Evolutionary conservation across 2,797 vertebrate species (phyloP), one percentile per base, ranked within the genome.

Genomic region (Clarias fuscus): DNA sequence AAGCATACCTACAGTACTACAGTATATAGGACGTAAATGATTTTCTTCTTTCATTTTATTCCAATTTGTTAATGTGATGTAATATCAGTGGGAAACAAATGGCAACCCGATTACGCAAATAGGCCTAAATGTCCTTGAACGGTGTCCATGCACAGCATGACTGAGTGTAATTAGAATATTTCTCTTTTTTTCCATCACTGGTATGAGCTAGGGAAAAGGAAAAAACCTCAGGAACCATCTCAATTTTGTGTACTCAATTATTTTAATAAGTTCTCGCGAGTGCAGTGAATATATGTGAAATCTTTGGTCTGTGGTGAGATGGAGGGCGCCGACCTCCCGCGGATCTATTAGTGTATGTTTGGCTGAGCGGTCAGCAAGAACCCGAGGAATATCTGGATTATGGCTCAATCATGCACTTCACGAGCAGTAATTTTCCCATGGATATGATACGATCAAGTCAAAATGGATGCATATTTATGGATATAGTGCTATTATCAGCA

Each of bases 301-400:
- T 93, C 89, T 85, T 85, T 91, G 90, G 88, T 89, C 90, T 89
- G 86, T 85, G 84, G 90, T 91, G 91, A 91, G 94, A 94, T 93
- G 83, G 92, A 92, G 92, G 92, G 87, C 93, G 89, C 56, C 91
- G 91, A 93, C 91, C 92, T 93, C 68, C 89, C 79, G 85, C 65
- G 17, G 84, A 82, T 91, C 93, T 93, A 95, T 95, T 93, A 92
- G 88, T 87, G 87, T 85, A 86, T 88, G 33, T 88, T 89, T 85
- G 89, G 87, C 86, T 82, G 90, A 88, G 89, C 91, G 89, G 89
- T 92, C 84, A 68, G 56, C 68, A 77, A 86, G 71, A 62, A 86
- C 84, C 84, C 84, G 83, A 86, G 80, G 64, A 43, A 72, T 84
- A 91, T 86, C 77, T 86, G 86, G 90, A 92, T 94, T 91, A 90